Evolutionary conservation across 2,113 vertebrate genomes (phyloP).

Genomic region (Aspidoscelis tigris): DNA sequence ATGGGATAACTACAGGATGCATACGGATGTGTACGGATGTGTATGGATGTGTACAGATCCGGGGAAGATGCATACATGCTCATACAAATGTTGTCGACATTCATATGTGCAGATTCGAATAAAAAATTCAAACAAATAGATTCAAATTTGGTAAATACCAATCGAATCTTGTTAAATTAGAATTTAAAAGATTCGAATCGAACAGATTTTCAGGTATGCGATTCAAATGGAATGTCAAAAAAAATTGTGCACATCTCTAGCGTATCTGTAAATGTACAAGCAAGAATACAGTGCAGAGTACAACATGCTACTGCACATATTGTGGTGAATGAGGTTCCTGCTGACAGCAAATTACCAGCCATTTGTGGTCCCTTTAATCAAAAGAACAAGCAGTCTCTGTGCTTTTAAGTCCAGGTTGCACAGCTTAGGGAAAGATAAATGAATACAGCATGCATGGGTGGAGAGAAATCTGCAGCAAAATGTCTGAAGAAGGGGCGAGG

Average conservation of each 20-base stretch:
- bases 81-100: background rate
- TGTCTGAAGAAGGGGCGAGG: background rate
- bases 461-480: background rate
- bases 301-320: background rate
- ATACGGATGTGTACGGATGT: no score
- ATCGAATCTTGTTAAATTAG: no score
- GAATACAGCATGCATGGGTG: background rate
- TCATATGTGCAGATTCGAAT: no score
- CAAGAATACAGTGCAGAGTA: background rate
- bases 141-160: no score
- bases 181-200: no score
- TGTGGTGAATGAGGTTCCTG: background rate
- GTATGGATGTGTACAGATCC: no score
- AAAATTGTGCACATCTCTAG: no score
- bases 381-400: background rate
- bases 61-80: background rate
- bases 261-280: background rate
- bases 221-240: no score
- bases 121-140: no score
- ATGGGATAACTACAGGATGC: no score
- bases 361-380: background rate
- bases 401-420: background rate
- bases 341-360: background rate
- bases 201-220: no score
- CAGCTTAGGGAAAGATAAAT: slow-evolving; percentile 9